Percentiles rank a stretch among this genome's conserved stretches.
Evolutionary conservation across 1,140 invertebrate species (phyloP).

Genomic region (Oncopodura yosiiana): DNA sequence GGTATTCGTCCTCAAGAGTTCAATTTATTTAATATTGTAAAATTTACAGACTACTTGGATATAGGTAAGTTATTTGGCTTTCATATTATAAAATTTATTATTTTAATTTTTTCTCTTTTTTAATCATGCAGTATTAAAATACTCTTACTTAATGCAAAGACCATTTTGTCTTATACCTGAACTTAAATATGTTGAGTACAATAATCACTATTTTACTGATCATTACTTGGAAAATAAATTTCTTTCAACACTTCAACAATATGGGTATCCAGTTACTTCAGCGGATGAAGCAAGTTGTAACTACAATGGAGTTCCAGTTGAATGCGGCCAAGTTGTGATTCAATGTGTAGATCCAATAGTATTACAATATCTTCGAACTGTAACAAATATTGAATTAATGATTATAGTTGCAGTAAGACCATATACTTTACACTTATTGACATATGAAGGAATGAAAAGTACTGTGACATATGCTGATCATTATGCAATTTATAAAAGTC

Average conservation of each 20-base stretch:
- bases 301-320: neutral
- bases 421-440: slow-evolving; percentile 6
- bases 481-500: slow-evolving; percentile 27
- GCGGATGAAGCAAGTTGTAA: neutral
- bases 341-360: slow-evolving; percentile 4
- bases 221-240: slow-evolving; percentile 7
- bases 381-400: slow-evolving; percentile 6
- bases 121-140: too few relatives aligned
- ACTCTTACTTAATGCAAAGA: too few relatives aligned
- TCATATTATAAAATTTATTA: too few relatives aligned
- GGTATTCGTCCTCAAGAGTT: slow-evolving; percentile 18
- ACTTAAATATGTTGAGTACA: slow-evolving; percentile 6
- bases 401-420: neutral
- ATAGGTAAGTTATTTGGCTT: too few relatives aligned
- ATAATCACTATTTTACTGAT: neutral
- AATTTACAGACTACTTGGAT: too few relatives aligned
- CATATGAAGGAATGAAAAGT: slow-evolving; percentile 15
- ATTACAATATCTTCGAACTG: neutral
- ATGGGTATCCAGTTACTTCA: neutral
- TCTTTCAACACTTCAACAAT: neutral
- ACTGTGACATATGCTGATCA: slow-evolving; percentile 8
- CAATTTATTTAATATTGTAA: too few relatives aligned
- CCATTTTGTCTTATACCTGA: slow-evolving; percentile 20
- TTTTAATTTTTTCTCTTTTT: too few relatives aligned
- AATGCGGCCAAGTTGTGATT: neutral